Conservation (phyloP, 2,888 invertebrate species). For the Acleris cristana region DNA sequence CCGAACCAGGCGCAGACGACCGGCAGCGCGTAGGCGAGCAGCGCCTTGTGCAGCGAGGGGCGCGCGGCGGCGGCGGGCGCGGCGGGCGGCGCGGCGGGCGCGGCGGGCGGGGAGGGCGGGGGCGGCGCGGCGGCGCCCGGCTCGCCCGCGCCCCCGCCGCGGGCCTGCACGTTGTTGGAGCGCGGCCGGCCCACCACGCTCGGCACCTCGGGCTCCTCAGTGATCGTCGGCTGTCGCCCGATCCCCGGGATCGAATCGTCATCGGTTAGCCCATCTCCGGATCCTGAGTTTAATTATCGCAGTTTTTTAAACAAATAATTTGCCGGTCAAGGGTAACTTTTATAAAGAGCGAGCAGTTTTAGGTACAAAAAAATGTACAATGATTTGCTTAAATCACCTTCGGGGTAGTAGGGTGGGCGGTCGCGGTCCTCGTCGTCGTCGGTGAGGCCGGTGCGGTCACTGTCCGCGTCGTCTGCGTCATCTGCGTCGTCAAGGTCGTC, state of each 20-base stretch:
- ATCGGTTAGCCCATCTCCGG: slow-evolving; percentile 50
- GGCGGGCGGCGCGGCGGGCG: slow-evolving; percentile 44
- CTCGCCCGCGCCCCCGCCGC: slow-evolving; percentile 42
- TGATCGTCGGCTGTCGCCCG: slow-evolving; percentile 41
- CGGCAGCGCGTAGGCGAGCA: slow-evolving; percentile 90
- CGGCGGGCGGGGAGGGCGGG: slow-evolving; percentile 5
- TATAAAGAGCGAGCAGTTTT: too few relatives aligned
- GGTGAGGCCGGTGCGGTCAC: slow-evolving; percentile 65
- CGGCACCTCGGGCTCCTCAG: slow-evolving; percentile 59
- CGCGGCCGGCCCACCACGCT: slow-evolving; percentile 55
- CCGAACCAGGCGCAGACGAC: slow-evolving; percentile 94
- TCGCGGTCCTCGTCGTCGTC: slow-evolving; percentile 70
- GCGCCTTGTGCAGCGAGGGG: slow-evolving; percentile 84
- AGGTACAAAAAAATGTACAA: too few relatives aligned
- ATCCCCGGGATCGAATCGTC: slow-evolving; percentile 35
- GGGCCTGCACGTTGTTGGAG: slow-evolving; percentile 60
- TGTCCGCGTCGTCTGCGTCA: slow-evolving; percentile 43
- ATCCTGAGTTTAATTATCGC: slow-evolving; percentile 52
- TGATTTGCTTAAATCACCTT: slow-evolving; percentile 4
- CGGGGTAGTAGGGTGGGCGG: slow-evolving; percentile 44
- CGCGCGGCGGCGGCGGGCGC: slow-evolving; percentile 63
- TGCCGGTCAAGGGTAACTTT: background rate
- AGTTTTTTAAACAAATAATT: background rate
- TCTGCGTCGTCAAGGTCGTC: slow-evolving; percentile 74
- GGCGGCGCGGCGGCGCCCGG: slow-evolving; percentile 16